Percentiles rank a stretch among this genome's conserved stretches.
phyloP scores from a whole-genome alignment of 2,113 vertebrate species.

The Orthonyx spaldingii region DNA sequence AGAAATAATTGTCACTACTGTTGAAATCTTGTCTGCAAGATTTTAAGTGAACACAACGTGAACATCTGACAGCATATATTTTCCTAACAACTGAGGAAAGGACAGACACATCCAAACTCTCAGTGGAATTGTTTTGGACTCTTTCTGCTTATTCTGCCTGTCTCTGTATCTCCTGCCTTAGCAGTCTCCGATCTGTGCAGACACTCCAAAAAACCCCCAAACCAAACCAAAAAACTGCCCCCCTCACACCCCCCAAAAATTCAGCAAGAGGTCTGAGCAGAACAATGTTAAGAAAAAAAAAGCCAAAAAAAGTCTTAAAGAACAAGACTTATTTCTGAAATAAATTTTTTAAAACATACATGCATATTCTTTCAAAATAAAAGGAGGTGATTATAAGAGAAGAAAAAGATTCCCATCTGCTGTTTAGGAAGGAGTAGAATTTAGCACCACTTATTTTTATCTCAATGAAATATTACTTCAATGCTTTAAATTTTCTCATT shows the following conservation, averaged over 20 bases:
- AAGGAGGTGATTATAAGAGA: not conserved
- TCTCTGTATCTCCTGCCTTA: not conserved
- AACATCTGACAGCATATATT: not conserved
- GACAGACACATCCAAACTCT: not conserved
- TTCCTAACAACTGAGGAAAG: not conserved
- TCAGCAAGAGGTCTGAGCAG: not conserved
- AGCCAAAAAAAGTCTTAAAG: not conserved
- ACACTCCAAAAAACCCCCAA: not conserved
- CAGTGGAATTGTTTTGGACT: not conserved
- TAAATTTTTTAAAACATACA: not conserved
- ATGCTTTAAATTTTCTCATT: not conserved
- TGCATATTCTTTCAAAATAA: not conserved
- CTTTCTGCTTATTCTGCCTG: not conserved
- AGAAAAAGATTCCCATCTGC: not conserved
- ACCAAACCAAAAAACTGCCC: not conserved
- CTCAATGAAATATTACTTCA: not conserved
- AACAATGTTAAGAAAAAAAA: not conserved
- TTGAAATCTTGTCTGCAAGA: not conserved
- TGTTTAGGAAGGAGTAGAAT: not conserved
- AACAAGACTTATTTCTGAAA: not conserved
- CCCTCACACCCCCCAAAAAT: fast-evolving
- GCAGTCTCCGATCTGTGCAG: not conserved
- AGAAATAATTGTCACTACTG: not conserved
- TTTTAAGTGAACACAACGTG: not conserved
- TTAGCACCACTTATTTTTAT: not conserved